Conservation (phyloP, 2,888 invertebrate species). For the Busseola fusca region DNA sequence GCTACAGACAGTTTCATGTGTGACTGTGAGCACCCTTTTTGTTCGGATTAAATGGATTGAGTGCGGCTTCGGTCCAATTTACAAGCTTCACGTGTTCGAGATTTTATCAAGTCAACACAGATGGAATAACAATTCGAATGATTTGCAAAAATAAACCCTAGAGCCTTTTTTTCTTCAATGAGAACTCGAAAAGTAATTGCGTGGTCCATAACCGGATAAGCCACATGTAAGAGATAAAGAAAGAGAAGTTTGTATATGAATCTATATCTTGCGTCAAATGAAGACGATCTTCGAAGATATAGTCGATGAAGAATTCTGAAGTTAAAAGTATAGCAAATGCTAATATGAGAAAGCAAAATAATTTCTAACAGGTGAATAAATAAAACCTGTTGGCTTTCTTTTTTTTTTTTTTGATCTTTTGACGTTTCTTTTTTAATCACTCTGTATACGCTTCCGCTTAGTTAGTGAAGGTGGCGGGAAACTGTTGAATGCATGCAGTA, state of each 20-base stretch:
- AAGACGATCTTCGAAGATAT: not conserved
- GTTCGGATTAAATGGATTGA: conserved; percentile 61
- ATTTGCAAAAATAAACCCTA: conserved; percentile 26
- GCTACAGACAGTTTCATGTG: conserved; percentile 44
- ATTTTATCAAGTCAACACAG: conserved; percentile 46
- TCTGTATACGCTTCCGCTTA: not conserved
- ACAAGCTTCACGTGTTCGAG: conserved; percentile 50
- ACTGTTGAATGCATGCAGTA: not conserved
- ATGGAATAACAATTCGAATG: conserved; percentile 37
- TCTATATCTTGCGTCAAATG: not conserved
- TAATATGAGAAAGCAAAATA: not conserved
- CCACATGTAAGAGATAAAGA: not conserved
- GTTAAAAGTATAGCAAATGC: not conserved
- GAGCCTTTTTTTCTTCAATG: conserved; percentile 6
- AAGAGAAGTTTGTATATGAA: not conserved
- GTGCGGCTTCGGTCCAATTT: conserved; percentile 54
- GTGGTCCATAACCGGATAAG: not conserved
- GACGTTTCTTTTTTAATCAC: not conserved
- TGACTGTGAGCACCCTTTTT: conserved; percentile 50
- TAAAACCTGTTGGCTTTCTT: not conserved
- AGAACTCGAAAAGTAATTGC: conserved; percentile 5
- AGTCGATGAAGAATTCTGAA: not conserved
- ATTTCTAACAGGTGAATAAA: not conserved
- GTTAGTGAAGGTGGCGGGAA: not conserved
- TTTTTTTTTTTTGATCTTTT: not conserved